Evolutionary conservation across 2,113 vertebrate genomes (phyloP).

Genomic region (Strigops habroptila): DNA sequence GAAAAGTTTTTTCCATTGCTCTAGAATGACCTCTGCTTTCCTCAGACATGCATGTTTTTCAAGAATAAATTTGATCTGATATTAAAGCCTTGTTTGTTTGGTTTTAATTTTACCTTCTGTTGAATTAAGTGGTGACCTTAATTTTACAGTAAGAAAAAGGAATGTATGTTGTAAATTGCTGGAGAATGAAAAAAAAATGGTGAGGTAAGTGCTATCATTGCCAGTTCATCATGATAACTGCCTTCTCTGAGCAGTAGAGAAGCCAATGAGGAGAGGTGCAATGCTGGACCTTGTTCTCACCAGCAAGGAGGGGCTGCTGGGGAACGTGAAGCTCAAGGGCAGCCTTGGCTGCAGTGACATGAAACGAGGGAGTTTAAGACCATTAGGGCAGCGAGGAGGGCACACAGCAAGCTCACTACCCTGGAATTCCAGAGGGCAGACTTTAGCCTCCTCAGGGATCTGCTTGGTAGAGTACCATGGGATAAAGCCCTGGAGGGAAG

Average conservation of each 20-base stretch:
- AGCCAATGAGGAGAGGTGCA: neutral
- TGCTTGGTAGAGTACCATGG: no score
- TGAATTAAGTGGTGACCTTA: rapidly evolving
- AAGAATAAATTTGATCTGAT: neutral
- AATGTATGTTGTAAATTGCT: neutral
- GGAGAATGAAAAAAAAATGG: neutral
- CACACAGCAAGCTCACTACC: neutral
- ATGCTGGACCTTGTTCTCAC: neutral
- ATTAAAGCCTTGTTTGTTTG: neutral
- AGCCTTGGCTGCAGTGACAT: neutral
- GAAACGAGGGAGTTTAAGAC: neutral
- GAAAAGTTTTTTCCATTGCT: neutral
- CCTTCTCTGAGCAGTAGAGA: neutral
- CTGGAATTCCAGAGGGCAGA: neutral
- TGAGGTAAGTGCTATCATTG: neutral
- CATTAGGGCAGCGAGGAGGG: neutral
- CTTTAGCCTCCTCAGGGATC: no score
- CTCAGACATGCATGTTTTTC: neutral
- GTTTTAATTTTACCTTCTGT: neutral
- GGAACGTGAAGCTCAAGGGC: neutral
- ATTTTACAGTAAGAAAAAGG: neutral
- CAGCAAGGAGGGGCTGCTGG: neutral
- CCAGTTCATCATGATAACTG: neutral
- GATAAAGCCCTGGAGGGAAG: no score
- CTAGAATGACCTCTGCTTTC: neutral